Base-by-base conservation (phyloP, 2,113 vertebrate genomes). In the Tylochromis polylepis region DNA sequence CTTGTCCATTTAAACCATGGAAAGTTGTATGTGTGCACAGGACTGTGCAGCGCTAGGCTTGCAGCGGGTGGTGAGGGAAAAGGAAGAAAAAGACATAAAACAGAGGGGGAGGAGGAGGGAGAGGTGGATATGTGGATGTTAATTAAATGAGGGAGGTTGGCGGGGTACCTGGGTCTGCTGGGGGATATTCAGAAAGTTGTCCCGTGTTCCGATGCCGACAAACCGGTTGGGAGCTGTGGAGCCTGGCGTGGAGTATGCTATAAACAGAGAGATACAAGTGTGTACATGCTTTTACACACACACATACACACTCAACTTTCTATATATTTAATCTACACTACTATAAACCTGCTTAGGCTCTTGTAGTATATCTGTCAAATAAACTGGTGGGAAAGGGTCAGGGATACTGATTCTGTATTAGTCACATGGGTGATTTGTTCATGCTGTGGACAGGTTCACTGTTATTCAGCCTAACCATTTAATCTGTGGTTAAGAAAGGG, bases 161-260 rank as follows among this genome's bases (percentile, higher is more conserved):
- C 82, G 88, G 94, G 91, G 94, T 94, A 95, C 97, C 97, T 98
- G 97, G 95, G 97, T 97, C 97, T 98, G 97, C 96, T 97, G 97
- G 95, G 97, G 97, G 96, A 97, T 97, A 96, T 97, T 97, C 97
- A 98, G 97, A 97, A 98, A 98, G 97, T 98, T 98, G 97, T 98
- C 97, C 97, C 97, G 97, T 97, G 97, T 96, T 98, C 97, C 97
- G 97, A 98, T 97, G 97, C 97, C 97, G 97, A 98, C 97, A 98
- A 98, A 97, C 97, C 97, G 97, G 98, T 98, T 98, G 97, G 97
- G 97, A 97, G 97, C 96, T 97, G 98, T 94, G 97, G 98, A 95
- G 97, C 97, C 97, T 98, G 97, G 96, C 97, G 98, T 95, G 97
- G 97, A 95, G 97, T 98, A 98, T 98, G 98, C 98, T 99, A 97